Evolutionary conservation across 2,888 invertebrate species (phyloP).

Genomic region (Odontomyia ornata): DNA sequence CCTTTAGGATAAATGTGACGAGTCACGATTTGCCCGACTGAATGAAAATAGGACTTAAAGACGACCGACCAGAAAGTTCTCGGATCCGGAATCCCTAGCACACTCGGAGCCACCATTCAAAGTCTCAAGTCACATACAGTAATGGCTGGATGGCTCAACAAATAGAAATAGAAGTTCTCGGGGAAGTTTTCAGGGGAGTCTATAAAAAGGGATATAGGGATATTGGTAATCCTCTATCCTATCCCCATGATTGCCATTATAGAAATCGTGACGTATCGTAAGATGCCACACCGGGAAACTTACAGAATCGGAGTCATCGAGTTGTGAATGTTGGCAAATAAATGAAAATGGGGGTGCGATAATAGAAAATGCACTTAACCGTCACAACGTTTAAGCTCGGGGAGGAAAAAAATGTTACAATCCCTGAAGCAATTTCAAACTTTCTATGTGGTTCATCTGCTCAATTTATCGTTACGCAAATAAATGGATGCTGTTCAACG

Average conservation of each 20-base stretch:
- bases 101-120: slow-evolving; percentile 28
- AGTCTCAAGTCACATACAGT: slow-evolving; percentile 40
- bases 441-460: not conserved
- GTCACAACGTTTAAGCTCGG: not conserved
- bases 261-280: slow-evolving; percentile 46
- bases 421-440: slow-evolving; percentile 20
- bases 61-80: slow-evolving; percentile 12
- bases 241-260: slow-evolving; percentile 46
- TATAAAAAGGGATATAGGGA: slow-evolving; percentile 45
- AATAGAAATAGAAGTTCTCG: slow-evolving; percentile 43
- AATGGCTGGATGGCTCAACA: slow-evolving; percentile 46
- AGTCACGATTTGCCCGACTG: slow-evolving; percentile 21
- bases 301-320: slow-evolving; percentile 6
- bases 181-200: slow-evolving; percentile 15
- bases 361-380: slow-evolving; percentile 31
- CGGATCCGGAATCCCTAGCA: slow-evolving; percentile 18
- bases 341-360: slow-evolving; percentile 26
- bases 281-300: slow-evolving; percentile 11
- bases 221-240: slow-evolving; percentile 44
- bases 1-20: slow-evolving; percentile 43
- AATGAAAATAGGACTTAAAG: slow-evolving; percentile 18
- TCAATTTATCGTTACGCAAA: slow-evolving; percentile 1
- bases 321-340: slow-evolving; percentile 24
- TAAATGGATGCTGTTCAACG: not conserved
- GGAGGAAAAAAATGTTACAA: not conserved